Evolutionary conservation across 2,113 vertebrate species (phyloP), one percentile per base, ranked within the genome.

Genomic region (Eolophus roseicapilla): DNA sequence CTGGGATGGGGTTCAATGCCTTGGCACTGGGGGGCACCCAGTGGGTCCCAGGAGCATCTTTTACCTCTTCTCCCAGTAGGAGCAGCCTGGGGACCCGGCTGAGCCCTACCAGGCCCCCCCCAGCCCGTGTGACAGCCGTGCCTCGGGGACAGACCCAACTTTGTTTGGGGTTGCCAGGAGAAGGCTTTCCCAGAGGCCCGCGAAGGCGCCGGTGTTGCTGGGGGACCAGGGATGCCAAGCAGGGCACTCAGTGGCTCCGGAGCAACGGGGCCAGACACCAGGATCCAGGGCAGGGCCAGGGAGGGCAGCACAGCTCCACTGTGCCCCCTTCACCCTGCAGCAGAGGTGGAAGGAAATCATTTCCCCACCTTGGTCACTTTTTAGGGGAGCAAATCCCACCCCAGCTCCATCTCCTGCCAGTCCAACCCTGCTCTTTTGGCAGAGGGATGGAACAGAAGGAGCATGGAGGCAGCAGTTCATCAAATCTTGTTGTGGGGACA

Each of bases 101-200:
- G 69, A 95, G 69, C 19, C 13, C 18, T 0, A 4, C 37, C 2
- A 4, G 64, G 78, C 31, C 14, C 21, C 11, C 24, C n/a, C 29
- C 59, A 63, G 31, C 67, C 70, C 4, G 3, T 24, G 79, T 76
- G 68, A 7, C 15, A 63, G 76, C 80, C 4, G 25, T 23, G 31
- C 37, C 33, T 74, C 37, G 0, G 0, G 80, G 88, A 95, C 91
- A 94, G 93, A 87, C 94, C 70, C 71, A 88, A 87, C 82, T 94
- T 95, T 96, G 96, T 93, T 82, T 82, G 1, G 7, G 60, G 92
- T 94, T 97, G 96, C 92, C 92, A 94, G 47, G 86, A 9, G 3
- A 84, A 92, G 76, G 83, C 77, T 86, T 92, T 88, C 82, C 69
- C 71, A 83, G 88, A 59, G 1, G 31, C 84, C 75, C 3, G 2